Evolutionary conservation across 2,113 vertebrate genomes (phyloP).

Genomic region (Paradisaea rubra): DNA sequence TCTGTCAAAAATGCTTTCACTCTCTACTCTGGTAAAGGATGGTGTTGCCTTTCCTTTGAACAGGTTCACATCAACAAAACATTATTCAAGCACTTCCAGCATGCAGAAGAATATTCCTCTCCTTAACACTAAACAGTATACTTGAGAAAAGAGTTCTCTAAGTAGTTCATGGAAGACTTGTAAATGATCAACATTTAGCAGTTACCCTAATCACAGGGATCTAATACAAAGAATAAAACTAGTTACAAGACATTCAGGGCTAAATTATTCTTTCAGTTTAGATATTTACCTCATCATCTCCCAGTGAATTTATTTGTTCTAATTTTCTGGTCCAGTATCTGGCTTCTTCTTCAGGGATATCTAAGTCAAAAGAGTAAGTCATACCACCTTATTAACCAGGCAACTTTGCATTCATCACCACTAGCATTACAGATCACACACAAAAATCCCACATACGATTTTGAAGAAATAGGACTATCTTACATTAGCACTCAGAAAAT

Average conservation of each 20-base stretch:
- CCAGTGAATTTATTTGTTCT: constrained; percentile 85
- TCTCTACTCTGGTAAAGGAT: not conserved
- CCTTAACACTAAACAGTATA: not conserved
- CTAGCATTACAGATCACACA: not conserved
- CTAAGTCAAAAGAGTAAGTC: constrained; percentile 64
- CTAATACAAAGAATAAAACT: not conserved
- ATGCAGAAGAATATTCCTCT: not conserved
- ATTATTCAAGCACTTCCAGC: not conserved
- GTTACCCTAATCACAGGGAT: not conserved
- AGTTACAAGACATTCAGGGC: not conserved
- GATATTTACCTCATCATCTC: constrained; percentile 80
- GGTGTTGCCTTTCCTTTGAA: not conserved
- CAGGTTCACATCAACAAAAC: not conserved
- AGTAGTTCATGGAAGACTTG: not conserved
- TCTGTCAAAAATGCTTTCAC: not conserved
- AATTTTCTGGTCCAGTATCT: constrained; percentile 92
- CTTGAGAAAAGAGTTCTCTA: not conserved
- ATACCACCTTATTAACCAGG: not conserved
- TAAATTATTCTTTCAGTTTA: not conserved
- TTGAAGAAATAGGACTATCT: not conserved
- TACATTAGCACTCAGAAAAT: not conserved
- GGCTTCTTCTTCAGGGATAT: constrained; percentile 98
- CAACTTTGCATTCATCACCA: not conserved
- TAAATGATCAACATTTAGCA: not conserved
- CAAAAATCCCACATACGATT: not conserved